Percentiles rank a stretch among this genome's conserved stretches.
These are phyloP conservation scores for Trichomycterus rosablanca DNA, from an alignment of 2,113 vertebrate genomes.

Conservation along the genomic window DNA sequence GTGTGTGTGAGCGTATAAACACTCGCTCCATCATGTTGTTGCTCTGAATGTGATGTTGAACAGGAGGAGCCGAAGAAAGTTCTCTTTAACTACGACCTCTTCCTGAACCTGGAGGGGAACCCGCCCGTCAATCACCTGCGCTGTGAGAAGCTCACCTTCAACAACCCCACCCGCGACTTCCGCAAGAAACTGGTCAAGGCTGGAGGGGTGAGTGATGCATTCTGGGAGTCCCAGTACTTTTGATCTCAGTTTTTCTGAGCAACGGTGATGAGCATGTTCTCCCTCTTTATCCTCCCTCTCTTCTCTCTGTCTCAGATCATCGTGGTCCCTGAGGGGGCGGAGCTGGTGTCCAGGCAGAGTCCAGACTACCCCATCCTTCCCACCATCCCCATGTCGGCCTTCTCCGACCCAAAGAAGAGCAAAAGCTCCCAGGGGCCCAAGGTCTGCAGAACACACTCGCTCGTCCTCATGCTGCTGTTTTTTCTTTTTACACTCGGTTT, in stretches of 20 bases:
- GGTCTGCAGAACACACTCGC: slow-evolving; percentile 65
- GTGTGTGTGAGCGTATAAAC: too few species aligned
- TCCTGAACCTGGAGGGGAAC: slow-evolving; percentile 96
- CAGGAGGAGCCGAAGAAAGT: slow-evolving; percentile 97
- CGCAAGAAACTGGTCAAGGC: slow-evolving; percentile 91
- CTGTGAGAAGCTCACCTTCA: slow-evolving; percentile 98
- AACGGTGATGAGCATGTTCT: too few species aligned
- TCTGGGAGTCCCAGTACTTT: too few species aligned
- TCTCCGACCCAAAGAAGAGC: slow-evolving; percentile 97
- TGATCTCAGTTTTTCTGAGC: too few species aligned
- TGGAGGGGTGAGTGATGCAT: slow-evolving; percentile 85
- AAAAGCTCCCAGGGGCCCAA: slow-evolving; percentile 93
- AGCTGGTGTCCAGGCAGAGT: slow-evolving; percentile 88
- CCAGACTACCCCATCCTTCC: slow-evolving; percentile 97
- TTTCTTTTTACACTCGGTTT: background rate
- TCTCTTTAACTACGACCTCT: slow-evolving; percentile 95
- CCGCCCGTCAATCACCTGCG: slow-evolving; percentile 97
- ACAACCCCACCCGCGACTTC: slow-evolving; percentile 97
- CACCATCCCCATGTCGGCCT: slow-evolving; percentile 95
- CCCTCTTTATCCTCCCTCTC: too few species aligned
- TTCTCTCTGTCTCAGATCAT: slow-evolving; percentile 74
- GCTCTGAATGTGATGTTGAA: background rate
- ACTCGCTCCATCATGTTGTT: too few species aligned
- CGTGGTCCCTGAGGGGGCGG: slow-evolving; percentile 94
- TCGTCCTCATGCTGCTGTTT: background rate